phyloP scores from a whole-genome alignment of 2,888 invertebrate species.

The Hypomecis punctinalis region DNA sequence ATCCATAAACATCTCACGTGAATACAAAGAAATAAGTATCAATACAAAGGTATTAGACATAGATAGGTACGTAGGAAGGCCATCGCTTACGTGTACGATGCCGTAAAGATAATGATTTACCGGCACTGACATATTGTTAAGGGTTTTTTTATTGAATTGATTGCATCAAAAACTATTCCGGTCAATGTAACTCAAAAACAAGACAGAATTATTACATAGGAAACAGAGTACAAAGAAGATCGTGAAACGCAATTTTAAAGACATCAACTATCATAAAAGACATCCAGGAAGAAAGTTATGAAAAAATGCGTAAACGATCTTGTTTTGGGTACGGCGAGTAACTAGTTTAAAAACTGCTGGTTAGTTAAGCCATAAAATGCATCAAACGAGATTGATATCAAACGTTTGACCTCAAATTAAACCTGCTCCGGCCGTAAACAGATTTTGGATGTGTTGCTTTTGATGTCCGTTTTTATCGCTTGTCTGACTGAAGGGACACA shows the following conservation, averaged over 20 bases:
- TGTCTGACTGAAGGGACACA: conserved; percentile 48
- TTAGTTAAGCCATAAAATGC: conserved; percentile 63
- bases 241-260: conserved; percentile 17
- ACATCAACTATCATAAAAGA: conserved; percentile 17
- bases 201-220: conserved; percentile 1
- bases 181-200: conserved; percentile 2
- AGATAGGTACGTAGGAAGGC: conserved; percentile 40
- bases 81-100: conserved; percentile 34
- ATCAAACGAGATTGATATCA: conserved; percentile 72
- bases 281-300: conserved; percentile 25
- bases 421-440: conserved; percentile 68
- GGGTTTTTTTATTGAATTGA: conserved; percentile 20
- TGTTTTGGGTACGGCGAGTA: conserved; percentile 19
- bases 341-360: conserved; percentile 43
- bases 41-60: conserved; percentile 34
- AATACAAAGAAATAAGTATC: conserved; percentile 37
- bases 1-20: conserved; percentile 48
- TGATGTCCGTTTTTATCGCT: conserved; percentile 69
- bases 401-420: conserved; percentile 73
- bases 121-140: conserved; percentile 11
- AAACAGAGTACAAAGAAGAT: conserved; percentile 11
- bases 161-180: conserved; percentile 7
- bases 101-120: conserved; percentile 42
- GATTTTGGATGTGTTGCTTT: conserved; percentile 58
- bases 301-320: conserved; percentile 21